phyloP scores from a whole-genome alignment of 2,113 vertebrate species.

The Copsychus sechellarum region DNA sequence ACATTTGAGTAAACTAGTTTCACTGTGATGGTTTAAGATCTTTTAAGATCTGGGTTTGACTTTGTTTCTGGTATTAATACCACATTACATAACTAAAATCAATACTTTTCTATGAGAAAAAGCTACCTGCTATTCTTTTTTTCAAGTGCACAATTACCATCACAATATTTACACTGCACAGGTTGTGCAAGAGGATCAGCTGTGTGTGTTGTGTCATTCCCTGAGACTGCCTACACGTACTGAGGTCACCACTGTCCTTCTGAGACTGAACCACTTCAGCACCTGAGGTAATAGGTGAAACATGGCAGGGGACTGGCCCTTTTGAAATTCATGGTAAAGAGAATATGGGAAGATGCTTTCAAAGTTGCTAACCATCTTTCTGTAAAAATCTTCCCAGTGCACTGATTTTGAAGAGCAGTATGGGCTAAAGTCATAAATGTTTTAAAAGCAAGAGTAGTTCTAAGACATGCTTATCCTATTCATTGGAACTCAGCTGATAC shows the following conservation, averaged over 20 bases:
- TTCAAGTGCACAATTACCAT: neutral
- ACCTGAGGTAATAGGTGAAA: neutral
- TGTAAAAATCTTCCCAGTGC: neutral
- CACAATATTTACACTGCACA: neutral
- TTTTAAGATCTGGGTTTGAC: neutral
- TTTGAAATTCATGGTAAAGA: neutral
- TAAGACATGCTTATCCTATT: neutral
- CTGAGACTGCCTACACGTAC: fast-evolving
- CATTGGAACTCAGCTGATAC: neutral
- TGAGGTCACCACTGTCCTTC: neutral
- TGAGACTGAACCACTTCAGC: neutral
- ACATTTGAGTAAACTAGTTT: neutral
- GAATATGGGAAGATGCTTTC: neutral
- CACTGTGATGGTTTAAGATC: neutral
- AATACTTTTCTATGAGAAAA: neutral
- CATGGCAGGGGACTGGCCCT: neutral
- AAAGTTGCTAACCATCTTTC: neutral
- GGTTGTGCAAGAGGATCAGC: neutral
- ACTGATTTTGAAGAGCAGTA: neutral
- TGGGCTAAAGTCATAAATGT: neutral
- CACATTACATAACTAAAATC: neutral
- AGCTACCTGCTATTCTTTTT: neutral
- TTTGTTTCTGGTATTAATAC: neutral
- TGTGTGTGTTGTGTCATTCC: neutral
- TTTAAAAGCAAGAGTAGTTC: neutral